A percentile compares a stretch with the other conserved stretches of the same genome.
Conservation (phyloP, 2,888 invertebrate genomes). For the Quadroppia sp. region DNA sequence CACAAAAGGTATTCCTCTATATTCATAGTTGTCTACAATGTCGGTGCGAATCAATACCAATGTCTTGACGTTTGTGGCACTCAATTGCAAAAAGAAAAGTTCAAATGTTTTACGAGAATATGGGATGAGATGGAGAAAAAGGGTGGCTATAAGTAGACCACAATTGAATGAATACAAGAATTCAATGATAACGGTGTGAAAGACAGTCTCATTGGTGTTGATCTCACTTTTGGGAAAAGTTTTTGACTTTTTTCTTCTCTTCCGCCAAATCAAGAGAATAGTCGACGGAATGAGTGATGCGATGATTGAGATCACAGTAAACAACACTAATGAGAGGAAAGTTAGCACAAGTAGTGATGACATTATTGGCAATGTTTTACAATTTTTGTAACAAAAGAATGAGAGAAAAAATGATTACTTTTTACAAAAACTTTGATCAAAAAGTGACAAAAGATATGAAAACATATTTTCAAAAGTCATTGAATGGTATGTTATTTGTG, state of each 20-base stretch:
- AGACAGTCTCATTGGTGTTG: neutral
- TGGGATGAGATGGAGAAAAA: slow-evolving; percentile 39
- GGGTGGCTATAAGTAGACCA: slow-evolving; percentile 34
- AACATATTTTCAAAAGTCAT: no score
- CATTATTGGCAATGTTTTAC: no score
- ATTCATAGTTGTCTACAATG: slow-evolving; percentile 6
- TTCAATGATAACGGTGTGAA: slow-evolving; percentile 36
- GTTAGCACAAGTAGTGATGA: neutral
- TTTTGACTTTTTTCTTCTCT: neutral
- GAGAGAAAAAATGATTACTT: no score
- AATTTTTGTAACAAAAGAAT: no score
- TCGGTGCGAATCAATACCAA: slow-evolving; percentile 1
- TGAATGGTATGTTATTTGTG: no score
- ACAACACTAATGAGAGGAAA: neutral
- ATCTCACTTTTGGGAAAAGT: neutral
- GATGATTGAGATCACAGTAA: slow-evolving; percentile 5
- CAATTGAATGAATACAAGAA: slow-evolving; percentile 34
- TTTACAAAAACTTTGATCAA: no score
- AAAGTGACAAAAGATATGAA: no score
- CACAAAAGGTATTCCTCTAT: slow-evolving; percentile 37
- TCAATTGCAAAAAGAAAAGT: slow-evolving; percentile 27
- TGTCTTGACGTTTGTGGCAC: slow-evolving; percentile 18
- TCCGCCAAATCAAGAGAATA: slow-evolving; percentile 12
- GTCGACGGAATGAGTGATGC: slow-evolving; percentile 11
- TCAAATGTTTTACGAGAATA: slow-evolving; percentile 31